phyloP scores from a whole-genome alignment of 2,888 invertebrate species.

The Argyresthia albistria region DNA sequence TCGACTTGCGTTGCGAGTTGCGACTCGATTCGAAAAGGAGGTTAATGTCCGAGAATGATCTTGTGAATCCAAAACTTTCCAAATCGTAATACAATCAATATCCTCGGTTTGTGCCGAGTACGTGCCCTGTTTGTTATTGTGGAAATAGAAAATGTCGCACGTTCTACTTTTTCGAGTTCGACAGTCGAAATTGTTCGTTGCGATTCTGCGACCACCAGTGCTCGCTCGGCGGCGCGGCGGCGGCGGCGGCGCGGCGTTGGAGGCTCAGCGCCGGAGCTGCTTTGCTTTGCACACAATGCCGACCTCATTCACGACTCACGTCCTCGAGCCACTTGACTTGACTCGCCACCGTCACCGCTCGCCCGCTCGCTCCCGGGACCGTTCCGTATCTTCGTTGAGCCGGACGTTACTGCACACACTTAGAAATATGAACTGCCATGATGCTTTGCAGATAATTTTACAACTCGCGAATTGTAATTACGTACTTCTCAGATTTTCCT shows the following conservation, averaged over 20 bases:
- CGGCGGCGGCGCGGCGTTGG: neutral
- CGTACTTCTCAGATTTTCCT: no score
- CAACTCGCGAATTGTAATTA: no score
- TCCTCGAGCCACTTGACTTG: neutral
- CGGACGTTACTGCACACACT: no score
- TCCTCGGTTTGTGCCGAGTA: neutral
- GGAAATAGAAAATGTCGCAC: no score
- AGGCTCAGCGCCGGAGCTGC: neutral
- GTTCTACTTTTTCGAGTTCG: no score
- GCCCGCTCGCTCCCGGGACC: no score
- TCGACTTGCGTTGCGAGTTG: neutral
- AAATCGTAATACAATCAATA: neutral
- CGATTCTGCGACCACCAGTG: neutral
- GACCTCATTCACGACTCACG: conserved; percentile 12
- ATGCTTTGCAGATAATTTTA: no score
- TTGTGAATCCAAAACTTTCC: neutral
- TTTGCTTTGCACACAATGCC: conserved; percentile 12
- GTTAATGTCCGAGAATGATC: neutral
- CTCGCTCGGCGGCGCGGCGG: neutral
- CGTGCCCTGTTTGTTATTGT: no score
- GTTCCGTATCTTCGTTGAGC: no score
- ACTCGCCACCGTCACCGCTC: neutral
- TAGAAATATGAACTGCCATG: no score
- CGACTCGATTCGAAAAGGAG: neutral
- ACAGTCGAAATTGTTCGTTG: no score